Base-by-base conservation (phyloP, 2,797 vertebrate genomes). In the Neostethus bicornis region DNA sequence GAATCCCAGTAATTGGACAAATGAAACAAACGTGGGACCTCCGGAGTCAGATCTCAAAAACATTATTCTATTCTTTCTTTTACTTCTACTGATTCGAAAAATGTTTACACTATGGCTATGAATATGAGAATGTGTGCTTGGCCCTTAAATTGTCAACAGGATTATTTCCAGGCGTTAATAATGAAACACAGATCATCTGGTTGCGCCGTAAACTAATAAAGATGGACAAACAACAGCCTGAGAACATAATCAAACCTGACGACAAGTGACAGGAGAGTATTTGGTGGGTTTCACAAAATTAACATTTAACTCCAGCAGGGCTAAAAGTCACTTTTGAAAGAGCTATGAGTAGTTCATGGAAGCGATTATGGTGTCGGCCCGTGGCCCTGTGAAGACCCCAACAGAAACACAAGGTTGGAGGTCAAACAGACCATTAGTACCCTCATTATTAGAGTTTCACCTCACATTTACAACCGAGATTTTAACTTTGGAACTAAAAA, bases 211-310 rank as follows among this genome's bases (percentile, higher is more conserved):
- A 89, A 83, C 87, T 80, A 90, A 90, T 86, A 87, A 86, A 79
- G 69, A 5, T 72, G 57, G 83, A 89, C 83, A 88, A 90, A 91
- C 85, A 80, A 77, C 78, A 64, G 81, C 86, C 90, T 77, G 63
- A 65, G 47, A 42, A 54, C 57, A 57, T 80, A 89, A 89, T 91
- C 90, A 85, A 88, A 90, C 84, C 88, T 91, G 92, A 92, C 68
- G 88, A 79, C 86, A 90, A 81, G 85, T 92, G 90, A 89, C 87
- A 92, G 87, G 80, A 59, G 59, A 48, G 85, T 85, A 90, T 92
- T 91, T 90, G 85, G 72, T 68, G 67, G 70, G 61, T 89, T 88
- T 81, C 70, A 88, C 67, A 85, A 87, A 89, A 89, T 90, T 84
- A 91, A 87, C 82, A 70, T 92, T 91, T 81, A 83, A 87, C 88